Evolutionary conservation across 53 echinoderm and acorn worm species (phyloP).

Genomic region (Astropecten irregularis): DNA sequence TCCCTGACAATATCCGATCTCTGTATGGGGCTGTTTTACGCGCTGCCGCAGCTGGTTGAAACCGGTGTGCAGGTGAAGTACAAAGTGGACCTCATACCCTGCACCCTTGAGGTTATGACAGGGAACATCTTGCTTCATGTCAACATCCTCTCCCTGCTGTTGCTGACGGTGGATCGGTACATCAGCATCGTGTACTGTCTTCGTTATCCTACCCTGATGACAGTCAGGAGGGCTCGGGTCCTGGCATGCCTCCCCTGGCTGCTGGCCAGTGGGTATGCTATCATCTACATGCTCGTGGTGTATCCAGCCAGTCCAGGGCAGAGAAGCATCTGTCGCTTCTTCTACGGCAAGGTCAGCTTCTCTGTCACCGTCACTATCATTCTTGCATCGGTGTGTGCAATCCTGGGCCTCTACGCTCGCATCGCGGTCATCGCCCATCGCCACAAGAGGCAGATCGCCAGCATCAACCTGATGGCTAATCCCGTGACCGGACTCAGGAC

Average conservation of each 20-base stretch:
- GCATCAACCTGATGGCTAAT: background rate
- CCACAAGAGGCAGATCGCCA: constrained; percentile 21
- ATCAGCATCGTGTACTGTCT: constrained; percentile 31
- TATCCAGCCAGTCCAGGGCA: background rate
- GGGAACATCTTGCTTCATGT: background rate
- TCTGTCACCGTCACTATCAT: background rate
- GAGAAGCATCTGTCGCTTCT: background rate
- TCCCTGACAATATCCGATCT: constrained; percentile 50
- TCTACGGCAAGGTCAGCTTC: constrained; percentile 7
- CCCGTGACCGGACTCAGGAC: background rate
- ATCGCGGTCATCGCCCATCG: constrained; percentile 16
- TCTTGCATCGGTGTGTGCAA: background rate
- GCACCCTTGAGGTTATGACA: background rate
- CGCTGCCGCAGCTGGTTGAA: constrained; percentile 20
- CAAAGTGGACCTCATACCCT: background rate
- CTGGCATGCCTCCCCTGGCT: constrained; percentile 7
- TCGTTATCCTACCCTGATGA: constrained; percentile 28
- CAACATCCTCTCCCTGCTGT: constrained; percentile 26
- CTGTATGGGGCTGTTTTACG: constrained; percentile 37
- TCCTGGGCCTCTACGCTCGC: constrained; percentile 20
- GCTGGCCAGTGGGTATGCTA: background rate
- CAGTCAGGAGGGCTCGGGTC: background rate
- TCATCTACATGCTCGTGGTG: background rate
- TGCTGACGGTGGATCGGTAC: constrained; percentile 28
- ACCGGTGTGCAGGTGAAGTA: background rate